Conservation (phyloP, 2,888 invertebrate genomes). For the Trachelus stipa region DNA sequence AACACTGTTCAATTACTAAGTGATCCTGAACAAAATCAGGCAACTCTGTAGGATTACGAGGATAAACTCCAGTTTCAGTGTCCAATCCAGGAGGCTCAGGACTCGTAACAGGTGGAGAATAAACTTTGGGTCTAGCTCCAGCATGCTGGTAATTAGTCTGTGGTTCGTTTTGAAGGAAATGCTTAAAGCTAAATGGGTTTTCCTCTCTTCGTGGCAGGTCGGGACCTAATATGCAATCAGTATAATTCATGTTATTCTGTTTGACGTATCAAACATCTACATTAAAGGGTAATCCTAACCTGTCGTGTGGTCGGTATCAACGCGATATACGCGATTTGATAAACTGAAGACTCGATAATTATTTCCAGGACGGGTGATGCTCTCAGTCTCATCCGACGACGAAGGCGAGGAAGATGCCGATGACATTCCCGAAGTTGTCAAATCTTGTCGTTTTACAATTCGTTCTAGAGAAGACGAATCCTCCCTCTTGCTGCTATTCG, state of each 20-base stretch:
- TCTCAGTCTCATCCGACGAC: slow-evolving; percentile 36
- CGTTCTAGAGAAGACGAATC: not conserved
- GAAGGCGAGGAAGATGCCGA: slow-evolving; percentile 43
- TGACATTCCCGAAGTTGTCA: not conserved
- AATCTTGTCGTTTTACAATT: not conserved
- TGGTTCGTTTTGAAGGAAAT: slow-evolving; percentile 80
- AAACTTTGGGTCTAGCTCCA: slow-evolving; percentile 84
- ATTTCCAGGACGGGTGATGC: slow-evolving; percentile 25
- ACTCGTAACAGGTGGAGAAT: slow-evolving; percentile 60
- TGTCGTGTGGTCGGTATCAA: slow-evolving; percentile 36
- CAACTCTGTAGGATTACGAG: slow-evolving; percentile 74
- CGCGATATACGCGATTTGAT: slow-evolving; percentile 31
- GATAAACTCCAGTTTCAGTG: slow-evolving; percentile 68
- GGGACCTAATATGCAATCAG: slow-evolving; percentile 49
- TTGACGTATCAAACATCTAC: not conserved
- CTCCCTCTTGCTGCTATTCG: not conserved
- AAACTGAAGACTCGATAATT: slow-evolving; percentile 13
- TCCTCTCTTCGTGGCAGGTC: slow-evolving; percentile 74
- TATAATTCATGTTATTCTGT: slow-evolving; percentile 1
- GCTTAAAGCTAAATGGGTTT: slow-evolving; percentile 87
- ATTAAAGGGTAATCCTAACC: slow-evolving; percentile 33
- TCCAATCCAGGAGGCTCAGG: slow-evolving; percentile 69
- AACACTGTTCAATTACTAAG: slow-evolving; percentile 83
- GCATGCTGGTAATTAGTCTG: slow-evolving; percentile 75
- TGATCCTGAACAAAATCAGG: slow-evolving; percentile 94